Evolutionary conservation across 2,113 vertebrate genomes (phyloP), one percentile per base, ranked within the genome.

Genomic region (Epinephelus fuscoguttatus): DNA sequence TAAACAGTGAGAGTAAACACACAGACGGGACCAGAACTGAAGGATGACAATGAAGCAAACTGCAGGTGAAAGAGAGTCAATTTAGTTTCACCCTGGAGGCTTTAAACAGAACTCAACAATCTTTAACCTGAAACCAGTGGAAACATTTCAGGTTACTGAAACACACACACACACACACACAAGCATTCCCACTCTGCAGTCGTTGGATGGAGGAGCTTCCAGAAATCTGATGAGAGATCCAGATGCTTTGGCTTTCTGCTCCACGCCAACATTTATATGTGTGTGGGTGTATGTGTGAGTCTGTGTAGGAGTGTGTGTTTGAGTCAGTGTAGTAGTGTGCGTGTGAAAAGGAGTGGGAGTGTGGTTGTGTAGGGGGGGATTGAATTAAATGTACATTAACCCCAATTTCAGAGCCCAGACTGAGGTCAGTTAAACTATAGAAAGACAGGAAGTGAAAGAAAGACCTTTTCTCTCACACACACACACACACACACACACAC

Each of bases 191-290:
- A 7, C 19, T 19, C 52, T 7, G 50, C 19, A 6, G 19, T 53
- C 18, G 52, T 53, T 53, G 17, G 52, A 19, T 30, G 30, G 45
- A 23, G 33, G 7, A n/a, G 47, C 59, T 73, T 88, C 80, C 52
- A 89, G 68, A 63, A 70, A 67, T 59, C 37, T 90, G 70, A 93
- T 87, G 83, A 94, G 86, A 67, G 61, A 88, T 84, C 89, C 91
- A 93, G 89, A 94, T 91, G 91, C 91, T 89, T 82, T 88, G 85
- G 90, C 42, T 84, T 80, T 75, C 50, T 80, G 45, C 57, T 70
- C 40, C 55, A 69, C 75, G 75, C 61, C 0, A 0, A 19, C 12
- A 14, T 52, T 40, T 75, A 25, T 62, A 1, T 30, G 66, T 55
- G 33, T 68, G 52, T 64, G 33, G 61, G 60, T 70, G 63, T 63